phyloP scores from a whole-genome alignment of 1,140 invertebrate genomes.

The Pseudachorutes palmiensis region DNA sequence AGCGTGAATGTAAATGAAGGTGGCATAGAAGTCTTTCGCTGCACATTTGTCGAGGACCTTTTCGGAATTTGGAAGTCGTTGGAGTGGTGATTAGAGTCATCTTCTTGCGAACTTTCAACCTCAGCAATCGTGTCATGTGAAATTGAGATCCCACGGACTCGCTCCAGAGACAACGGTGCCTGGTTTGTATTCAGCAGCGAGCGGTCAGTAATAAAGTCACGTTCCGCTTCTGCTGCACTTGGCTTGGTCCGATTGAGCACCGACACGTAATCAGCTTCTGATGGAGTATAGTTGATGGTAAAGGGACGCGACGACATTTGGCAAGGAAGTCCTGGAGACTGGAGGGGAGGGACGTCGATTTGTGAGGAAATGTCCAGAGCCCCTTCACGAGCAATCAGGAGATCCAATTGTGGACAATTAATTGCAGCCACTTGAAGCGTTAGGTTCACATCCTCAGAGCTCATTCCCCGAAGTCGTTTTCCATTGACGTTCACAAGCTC shows the following conservation, averaged over 20 bases:
- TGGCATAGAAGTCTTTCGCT: constrained; percentile 9
- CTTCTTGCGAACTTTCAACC: background rate
- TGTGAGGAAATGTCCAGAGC: background rate
- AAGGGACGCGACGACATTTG: background rate
- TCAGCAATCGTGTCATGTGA: constrained; percentile 33
- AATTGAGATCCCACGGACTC: background rate
- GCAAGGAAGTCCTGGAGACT: background rate
- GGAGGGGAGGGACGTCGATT: background rate
- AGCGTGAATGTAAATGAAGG: constrained; percentile 12
- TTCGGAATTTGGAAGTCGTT: background rate
- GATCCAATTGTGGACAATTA: constrained; percentile 44
- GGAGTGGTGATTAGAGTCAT: background rate
- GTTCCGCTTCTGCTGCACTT: background rate
- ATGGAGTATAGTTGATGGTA: background rate
- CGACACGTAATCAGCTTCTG: constrained; percentile 5
- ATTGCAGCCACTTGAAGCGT: constrained; percentile 44
- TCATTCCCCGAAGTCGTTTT: constrained; percentile 46
- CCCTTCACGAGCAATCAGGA: constrained; percentile 45
- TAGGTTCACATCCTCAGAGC: constrained; percentile 46
- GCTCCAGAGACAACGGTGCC: background rate
- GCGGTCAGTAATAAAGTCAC: background rate
- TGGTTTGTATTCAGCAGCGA: background rate
- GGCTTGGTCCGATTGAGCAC: constrained; percentile 6
- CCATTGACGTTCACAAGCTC: constrained; percentile 52
- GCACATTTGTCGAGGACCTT: constrained; percentile 6